Base-by-base conservation (phyloP, 2,113 vertebrate genomes). In the Menidia beryllina region DNA sequence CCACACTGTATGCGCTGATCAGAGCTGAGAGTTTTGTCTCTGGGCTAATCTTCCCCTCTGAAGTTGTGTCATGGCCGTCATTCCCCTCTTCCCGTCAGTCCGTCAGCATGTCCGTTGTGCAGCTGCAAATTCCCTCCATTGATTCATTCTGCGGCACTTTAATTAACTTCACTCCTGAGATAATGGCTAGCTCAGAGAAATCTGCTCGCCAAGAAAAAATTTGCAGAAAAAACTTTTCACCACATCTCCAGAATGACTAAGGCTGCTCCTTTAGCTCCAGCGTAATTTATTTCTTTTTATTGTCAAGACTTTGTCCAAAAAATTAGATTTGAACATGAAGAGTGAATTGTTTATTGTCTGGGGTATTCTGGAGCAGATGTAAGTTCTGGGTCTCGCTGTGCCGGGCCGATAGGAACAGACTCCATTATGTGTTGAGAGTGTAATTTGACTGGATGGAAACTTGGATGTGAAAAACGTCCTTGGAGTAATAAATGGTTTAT, bases 301-400 rank as follows among this genome's bases (percentile, higher is more conserved):
- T 89, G 85, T 89, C 56, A 7, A 58, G 87, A 89, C 82, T 90
- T 89, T 90, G 86, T 91, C 86, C 69, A 75, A 84, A 86, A 92
- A 94, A 94, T 92, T 79, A 87, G 90, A 91, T 90, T 92, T 90
- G 86, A 90, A 89, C 80, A 63, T 21, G 75, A 61, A 58, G 69
- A 85, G 87, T 84, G 90, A 88, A 93, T 92, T 93, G 93, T 94
- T 94, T 93, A 94, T 94, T 94, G 93, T 94, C 91, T 87, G 57
- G 84, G 79, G 84, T 85, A 82, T 89, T 91, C 77, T 43, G 80
- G 74, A 91, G 89, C 81, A 89, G 88, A 91, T 90, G 89, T 79
- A 84, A 77, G 77, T 87, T 84, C 76, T 51, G 76, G 86, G 83
- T 87, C 87, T 84, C 82, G 88, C 93, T 92, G 93, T 79, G 82